Conservation (phyloP, 2,797 vertebrate genomes). For the Acanthis flammea region DNA sequence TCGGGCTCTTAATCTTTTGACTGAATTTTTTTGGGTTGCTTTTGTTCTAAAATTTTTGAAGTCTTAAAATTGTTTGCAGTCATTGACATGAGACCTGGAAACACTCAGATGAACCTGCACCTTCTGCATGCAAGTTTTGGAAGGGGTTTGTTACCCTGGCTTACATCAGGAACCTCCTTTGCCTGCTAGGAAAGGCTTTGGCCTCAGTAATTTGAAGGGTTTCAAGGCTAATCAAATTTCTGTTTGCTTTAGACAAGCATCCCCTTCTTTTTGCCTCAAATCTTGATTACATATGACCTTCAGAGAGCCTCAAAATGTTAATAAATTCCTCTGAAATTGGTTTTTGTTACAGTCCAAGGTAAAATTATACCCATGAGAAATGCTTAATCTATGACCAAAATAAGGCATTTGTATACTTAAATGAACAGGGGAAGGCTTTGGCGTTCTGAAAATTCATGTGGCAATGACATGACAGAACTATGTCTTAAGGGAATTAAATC, state of each 20-base stretch:
- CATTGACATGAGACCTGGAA: not conserved
- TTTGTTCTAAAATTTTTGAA: not conserved
- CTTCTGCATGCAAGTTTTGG: not conserved
- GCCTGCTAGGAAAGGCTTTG: not conserved
- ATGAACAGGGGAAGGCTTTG: not conserved
- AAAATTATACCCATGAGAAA: not conserved
- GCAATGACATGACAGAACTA: not conserved
- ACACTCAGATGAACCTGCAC: not conserved
- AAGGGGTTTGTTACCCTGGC: not conserved
- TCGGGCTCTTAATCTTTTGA: not conserved
- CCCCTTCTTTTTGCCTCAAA: not conserved
- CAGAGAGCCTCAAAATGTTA: not conserved
- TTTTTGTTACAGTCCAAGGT: not conserved
- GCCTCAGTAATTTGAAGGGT: not conserved
- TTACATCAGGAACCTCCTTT: not conserved
- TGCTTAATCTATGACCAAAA: not conserved
- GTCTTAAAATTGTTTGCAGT: not conserved
- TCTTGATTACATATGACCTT: conserved; percentile 9
- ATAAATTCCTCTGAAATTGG: not conserved
- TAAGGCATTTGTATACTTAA: not conserved
- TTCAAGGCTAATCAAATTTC: not conserved
- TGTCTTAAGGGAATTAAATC: not conserved
- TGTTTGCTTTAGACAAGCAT: not conserved
- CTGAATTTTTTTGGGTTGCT: accelerated
- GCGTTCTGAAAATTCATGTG: not conserved